Base-by-base conservation (phyloP, 2,888 invertebrate species). In the Drosophila nigricruria region DNA sequence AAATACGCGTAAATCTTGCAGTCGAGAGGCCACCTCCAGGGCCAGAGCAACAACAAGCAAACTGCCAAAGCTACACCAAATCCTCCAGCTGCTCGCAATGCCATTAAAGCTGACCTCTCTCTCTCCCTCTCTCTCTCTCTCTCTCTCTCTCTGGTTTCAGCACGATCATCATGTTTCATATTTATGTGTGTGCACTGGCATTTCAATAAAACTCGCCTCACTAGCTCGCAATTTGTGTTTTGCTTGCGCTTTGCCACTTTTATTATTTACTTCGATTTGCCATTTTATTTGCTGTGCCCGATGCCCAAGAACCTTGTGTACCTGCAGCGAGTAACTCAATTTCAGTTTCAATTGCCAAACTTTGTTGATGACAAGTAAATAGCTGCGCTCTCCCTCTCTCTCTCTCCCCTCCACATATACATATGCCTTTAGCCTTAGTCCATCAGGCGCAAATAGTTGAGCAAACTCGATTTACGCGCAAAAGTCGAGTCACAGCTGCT, bases 1-100 rank as follows among this genome's bases (percentile, higher is more conserved):
- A 86, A 87, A 86, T 87, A 83, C 83, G 82, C 86, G 88, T 85
- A 85, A 86, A 87, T 85, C 85, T 84, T 79, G 70, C 68, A 16
- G 62, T 65, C 73, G 42, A 60, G 66, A 64, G 61, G 60, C 58
- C 58, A 61, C 68, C 67, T 43, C 18, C 58, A 8, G 60, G 18
- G 40, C 40, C 5, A 38, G n/a, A 18, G 18, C 40, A 23, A 9
- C 34, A 32, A 34, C 47, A 47, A 30, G 30, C 47, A 49, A 20
- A 45, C 42, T 49, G 5, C 42, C 42, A 18, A 42, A 5, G 12
- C 54, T n/a, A n/a, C 27, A n/a, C 6, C 54, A 9, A 14, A 45
- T 45, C 42, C 27, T 12, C 3, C 61, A 14, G 5, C 43, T 43
- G 16, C 56, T 25, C 4, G 40, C 34, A 50, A 5, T 20, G 49